Evolutionary conservation across 2,797 vertebrate species (phyloP).

Genomic region (Lycodopsis pacificus): DNA sequence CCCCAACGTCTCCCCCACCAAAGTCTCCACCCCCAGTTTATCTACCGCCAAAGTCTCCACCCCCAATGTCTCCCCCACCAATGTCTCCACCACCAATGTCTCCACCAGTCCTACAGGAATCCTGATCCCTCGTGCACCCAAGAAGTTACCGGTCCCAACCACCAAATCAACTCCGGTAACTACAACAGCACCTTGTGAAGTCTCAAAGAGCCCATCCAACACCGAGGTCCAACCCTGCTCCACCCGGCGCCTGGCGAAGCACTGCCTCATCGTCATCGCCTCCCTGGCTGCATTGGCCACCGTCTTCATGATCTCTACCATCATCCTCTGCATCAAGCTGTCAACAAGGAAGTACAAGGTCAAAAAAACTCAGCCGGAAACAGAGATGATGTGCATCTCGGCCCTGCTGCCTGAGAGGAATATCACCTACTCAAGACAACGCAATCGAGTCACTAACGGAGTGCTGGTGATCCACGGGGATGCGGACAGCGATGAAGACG

Average conservation of each 20-base stretch:
- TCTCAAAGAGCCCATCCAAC: background rate
- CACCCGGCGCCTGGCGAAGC: slow-evolving; percentile 44
- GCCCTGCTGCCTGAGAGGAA: slow-evolving; percentile 84
- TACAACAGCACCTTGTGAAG: background rate
- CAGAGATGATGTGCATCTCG: slow-evolving; percentile 93
- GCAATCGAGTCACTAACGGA: slow-evolving; percentile 61
- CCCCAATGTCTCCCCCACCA: background rate
- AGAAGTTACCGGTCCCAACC: background rate
- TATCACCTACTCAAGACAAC: slow-evolving; percentile 40
- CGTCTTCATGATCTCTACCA: slow-evolving; percentile 86
- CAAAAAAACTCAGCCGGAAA: slow-evolving; percentile 63
- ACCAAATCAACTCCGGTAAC: background rate
- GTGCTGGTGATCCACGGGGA: slow-evolving; percentile 54
- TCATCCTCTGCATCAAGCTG: slow-evolving; percentile 83
- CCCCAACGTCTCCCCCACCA: too few relatives aligned
- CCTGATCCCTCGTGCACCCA: background rate
- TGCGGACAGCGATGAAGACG: slow-evolving; percentile 78
- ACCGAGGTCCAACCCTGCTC: slow-evolving; percentile 49
- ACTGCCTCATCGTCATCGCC: slow-evolving; percentile 87
- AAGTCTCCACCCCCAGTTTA: background rate
- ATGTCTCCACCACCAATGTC: background rate
- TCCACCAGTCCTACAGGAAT: slow-evolving; percentile 28
- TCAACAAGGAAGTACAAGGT: slow-evolving; percentile 72
- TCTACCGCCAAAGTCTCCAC: background rate
- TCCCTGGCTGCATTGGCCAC: slow-evolving; percentile 84